These are phyloP conservation scores for Clivina fossor DNA, from an alignment of 2,888 invertebrate species.

Conservation along the genomic window DNA sequence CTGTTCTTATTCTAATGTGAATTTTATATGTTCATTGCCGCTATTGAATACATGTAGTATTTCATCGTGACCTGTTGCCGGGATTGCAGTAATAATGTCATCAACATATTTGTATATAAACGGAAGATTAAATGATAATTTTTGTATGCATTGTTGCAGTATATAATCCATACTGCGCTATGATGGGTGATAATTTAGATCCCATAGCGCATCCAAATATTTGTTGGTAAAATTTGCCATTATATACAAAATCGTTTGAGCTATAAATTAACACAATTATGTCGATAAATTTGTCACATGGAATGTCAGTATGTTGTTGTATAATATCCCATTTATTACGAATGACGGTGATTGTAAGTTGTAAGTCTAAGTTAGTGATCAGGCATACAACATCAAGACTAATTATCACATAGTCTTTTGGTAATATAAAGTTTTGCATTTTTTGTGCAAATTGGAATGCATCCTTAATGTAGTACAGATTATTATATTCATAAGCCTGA, in stretches of 20 bases:
- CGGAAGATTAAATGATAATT: background rate
- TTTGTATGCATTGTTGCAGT: background rate
- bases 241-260: background rate
- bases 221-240: conserved; percentile 1
- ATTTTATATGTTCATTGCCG: too few species aligned
- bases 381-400: background rate
- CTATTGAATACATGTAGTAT: too few species aligned
- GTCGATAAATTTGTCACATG: background rate
- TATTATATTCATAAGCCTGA: background rate
- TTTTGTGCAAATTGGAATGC: background rate
- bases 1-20: too few species aligned
- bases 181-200: background rate
- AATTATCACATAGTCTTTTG: background rate
- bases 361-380: background rate
- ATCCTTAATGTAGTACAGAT: background rate
- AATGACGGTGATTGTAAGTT: background rate
- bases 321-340: background rate
- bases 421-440: background rate
- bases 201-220: background rate
- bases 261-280: background rate
- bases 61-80: too few species aligned
- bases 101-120: conserved; percentile 3
- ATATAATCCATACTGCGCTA: conserved; percentile 2
- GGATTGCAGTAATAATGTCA: background rate
- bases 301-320: background rate